Base-by-base conservation (phyloP, 2,888 invertebrate species). In the Ramazzottius varieornatus region DNA sequence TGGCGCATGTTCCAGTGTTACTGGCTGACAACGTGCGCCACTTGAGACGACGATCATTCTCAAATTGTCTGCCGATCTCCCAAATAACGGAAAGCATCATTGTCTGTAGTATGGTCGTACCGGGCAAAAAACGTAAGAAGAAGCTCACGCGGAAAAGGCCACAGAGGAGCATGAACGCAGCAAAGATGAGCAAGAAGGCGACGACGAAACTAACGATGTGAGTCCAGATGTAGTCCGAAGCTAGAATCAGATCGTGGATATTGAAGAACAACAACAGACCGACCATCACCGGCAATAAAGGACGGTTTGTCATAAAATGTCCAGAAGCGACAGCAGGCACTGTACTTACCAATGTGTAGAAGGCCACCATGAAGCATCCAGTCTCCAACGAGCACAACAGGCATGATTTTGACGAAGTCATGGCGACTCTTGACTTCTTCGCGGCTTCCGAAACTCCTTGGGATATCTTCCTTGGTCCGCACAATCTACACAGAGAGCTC, bases 291-390 rank as follows among this genome's bases (percentile, higher is more conserved):
- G 8, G 29, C 4, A 54, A 54, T 16, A n/a, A n/a, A n/a, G n/a
- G n/a, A n/a, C n/a, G n/a, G n/a, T n/a, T n/a, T n/a, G n/a, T n/a
- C n/a, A n/a, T n/a, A n/a, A n/a, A n/a, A n/a, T n/a, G n/a, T n/a
- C n/a, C n/a, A n/a, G n/a, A 20, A 13, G 40, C 8, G 8, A 13
- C 8, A 20, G 20, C 8, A 40, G 20, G 8, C 8, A 13, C 8
- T 8, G 4, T 54, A n/a, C 54, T 54, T 54, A 54, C 54, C 16
- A 54, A 54, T 8, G 54, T 54, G 54, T 54, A 54, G 54, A 54
- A 54, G 8, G 54, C 54, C 4, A 29, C 54, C 4, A 54, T 16
- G 29, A 54, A 29, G 54, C 54, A 54, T 8, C 54, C 54, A 8
- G 54, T 54, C 54, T 54, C 24, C 54, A 54, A 24, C 4, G 54